Evolutionary conservation across 2,113 vertebrate species (phyloP).

Genomic region (Rhinoptilus africanus): DNA sequence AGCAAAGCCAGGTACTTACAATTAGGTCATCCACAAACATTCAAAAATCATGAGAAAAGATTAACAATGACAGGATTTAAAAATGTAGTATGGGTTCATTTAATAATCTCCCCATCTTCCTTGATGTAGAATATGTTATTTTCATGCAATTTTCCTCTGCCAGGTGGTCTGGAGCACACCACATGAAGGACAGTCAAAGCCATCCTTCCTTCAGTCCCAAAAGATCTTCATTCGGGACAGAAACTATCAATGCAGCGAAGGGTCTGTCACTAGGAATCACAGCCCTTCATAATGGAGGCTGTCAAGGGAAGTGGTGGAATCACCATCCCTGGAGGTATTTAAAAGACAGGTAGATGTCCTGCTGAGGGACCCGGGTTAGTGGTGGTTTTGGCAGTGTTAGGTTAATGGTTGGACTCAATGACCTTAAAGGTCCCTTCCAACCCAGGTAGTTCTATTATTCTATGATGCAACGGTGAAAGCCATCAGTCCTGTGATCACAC

Average conservation of each 20-base stretch:
- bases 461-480: accelerated
- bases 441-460: background rate
- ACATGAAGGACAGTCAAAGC: background rate
- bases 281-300: background rate
- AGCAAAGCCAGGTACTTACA: background rate
- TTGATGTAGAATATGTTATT: background rate
- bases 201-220: background rate
- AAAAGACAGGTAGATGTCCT: background rate
- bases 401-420: background rate
- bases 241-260: background rate
- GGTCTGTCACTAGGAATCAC: background rate
- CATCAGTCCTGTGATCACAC: background rate
- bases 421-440: background rate
- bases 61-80: background rate
- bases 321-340: background rate
- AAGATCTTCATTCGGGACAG: background rate
- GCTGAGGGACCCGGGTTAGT: background rate
- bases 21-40: background rate
- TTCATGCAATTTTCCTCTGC: background rate
- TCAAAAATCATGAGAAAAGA: background rate
- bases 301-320: background rate
- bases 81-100: background rate
- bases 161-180: background rate
- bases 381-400: background rate
- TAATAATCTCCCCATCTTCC: background rate